Evolutionary conservation across 2,888 invertebrate genomes (phyloP).

Genomic region (Chrysina gloriosa): DNA sequence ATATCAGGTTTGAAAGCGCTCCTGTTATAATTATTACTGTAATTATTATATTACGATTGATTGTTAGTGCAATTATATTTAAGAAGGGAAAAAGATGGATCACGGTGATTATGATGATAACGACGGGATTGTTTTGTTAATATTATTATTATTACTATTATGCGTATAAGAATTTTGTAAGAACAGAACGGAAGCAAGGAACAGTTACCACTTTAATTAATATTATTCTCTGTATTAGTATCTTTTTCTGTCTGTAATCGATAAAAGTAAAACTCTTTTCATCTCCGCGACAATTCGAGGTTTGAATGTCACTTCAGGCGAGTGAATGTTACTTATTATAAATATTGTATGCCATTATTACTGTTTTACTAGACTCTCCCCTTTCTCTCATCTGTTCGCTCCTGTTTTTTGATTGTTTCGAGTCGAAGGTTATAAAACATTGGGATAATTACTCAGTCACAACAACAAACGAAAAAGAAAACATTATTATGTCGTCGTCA

Average conservation of each 20-base stretch:
- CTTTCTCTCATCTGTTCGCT: too few relatives aligned
- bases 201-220: constrained; percentile 53
- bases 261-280: too few relatives aligned
- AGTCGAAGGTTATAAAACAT: too few relatives aligned
- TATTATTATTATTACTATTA: constrained; percentile 28
- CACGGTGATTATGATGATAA: background rate
- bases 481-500: background rate
- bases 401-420: too few relatives aligned
- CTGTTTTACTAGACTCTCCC: too few relatives aligned
- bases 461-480: too few relatives aligned
- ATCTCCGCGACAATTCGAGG: too few relatives aligned
- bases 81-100: constrained; percentile 23
- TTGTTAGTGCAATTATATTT: constrained; percentile 48
- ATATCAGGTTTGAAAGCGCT: background rate
- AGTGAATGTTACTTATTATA: too few relatives aligned
- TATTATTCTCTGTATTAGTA: constrained; percentile 40
- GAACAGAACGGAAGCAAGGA: constrained; percentile 40
- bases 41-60: constrained; percentile 36
- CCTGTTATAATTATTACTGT: constrained; percentile 6
- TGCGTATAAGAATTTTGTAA: background rate
- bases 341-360: too few relatives aligned
- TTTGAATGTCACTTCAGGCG: too few relatives aligned
- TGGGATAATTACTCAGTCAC: too few relatives aligned
- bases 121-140: constrained; percentile 33
- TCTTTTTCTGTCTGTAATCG: background rate